Conservation (phyloP, 2,797 vertebrate species). For the Hypotaenidia philippensis region DNA sequence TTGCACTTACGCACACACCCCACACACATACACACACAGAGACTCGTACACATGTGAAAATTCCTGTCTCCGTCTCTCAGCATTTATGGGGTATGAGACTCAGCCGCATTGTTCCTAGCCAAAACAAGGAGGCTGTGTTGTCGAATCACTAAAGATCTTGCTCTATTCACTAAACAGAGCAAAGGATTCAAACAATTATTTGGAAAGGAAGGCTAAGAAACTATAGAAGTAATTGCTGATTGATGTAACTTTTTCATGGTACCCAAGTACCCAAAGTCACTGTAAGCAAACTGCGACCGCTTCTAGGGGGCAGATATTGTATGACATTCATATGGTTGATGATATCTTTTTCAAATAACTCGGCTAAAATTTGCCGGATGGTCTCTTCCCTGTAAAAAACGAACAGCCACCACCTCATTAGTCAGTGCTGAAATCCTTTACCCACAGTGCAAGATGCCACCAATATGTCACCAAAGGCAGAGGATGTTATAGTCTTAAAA, state of each 20-base stretch:
- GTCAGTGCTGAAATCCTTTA: slow-evolving; percentile 30
- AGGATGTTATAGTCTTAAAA: slow-evolving; percentile 30
- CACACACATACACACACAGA: background rate
- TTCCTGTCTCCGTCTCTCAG: background rate
- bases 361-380: background rate
- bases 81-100: background rate
- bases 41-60: background rate
- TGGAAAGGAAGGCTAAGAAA: background rate
- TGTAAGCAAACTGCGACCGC: background rate
- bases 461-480: slow-evolving; percentile 61
- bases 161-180: background rate
- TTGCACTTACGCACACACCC: background rate
- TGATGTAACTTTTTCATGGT: background rate
- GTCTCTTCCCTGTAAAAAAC: slow-evolving; percentile 1
- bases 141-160: background rate
- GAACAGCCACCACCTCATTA: background rate
- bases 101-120: background rate
- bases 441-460: slow-evolving; percentile 47
- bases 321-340: background rate
- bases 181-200: background rate
- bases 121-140: slow-evolving; percentile 6
- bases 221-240: background rate
- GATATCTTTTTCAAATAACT: slow-evolving; percentile 40
- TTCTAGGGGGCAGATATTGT: background rate
- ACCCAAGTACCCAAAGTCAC: background rate